Evolutionary conservation across 1,140 invertebrate genomes (phyloP).

Genomic region (Ceratina calcarata): DNA sequence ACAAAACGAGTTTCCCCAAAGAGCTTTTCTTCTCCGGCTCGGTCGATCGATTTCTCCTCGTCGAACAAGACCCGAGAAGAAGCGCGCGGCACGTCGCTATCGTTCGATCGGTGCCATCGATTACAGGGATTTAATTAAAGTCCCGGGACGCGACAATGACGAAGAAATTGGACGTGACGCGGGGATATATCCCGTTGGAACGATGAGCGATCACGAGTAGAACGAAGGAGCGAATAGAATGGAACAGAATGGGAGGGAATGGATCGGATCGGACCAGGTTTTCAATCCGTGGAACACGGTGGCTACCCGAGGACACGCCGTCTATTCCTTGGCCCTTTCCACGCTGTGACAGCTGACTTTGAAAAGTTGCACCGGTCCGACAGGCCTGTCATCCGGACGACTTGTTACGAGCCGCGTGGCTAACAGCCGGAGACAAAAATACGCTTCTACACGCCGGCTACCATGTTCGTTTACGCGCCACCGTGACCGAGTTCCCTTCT

Average conservation of each 20-base stretch:
- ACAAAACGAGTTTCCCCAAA: conserved; percentile 5
- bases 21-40: background rate
- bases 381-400: conserved; percentile 66
- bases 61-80: background rate
- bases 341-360: conserved; percentile 67
- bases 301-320: conserved; percentile 30
- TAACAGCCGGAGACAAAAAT: conserved; percentile 65
- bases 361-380: conserved; percentile 74
- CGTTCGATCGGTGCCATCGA: conserved; percentile 36
- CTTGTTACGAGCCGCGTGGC: conserved; percentile 58
- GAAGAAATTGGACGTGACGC: conserved; percentile 29
- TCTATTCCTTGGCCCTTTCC: conserved; percentile 59
- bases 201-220: conserved; percentile 46
- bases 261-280: background rate
- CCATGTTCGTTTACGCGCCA: conserved; percentile 60
- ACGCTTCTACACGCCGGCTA: conserved; percentile 58
- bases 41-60: conserved; percentile 1
- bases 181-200: conserved; percentile 15
- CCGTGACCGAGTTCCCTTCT: conserved; percentile 62
- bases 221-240: background rate
- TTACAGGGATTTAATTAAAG: conserved; percentile 55
- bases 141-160: conserved; percentile 28
- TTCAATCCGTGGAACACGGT: conserved; percentile 46
- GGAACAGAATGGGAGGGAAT: background rate
- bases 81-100: background rate